phyloP scores from a whole-genome alignment of 2,888 invertebrate species.

The Pristionchus fissidentatus region DNA sequence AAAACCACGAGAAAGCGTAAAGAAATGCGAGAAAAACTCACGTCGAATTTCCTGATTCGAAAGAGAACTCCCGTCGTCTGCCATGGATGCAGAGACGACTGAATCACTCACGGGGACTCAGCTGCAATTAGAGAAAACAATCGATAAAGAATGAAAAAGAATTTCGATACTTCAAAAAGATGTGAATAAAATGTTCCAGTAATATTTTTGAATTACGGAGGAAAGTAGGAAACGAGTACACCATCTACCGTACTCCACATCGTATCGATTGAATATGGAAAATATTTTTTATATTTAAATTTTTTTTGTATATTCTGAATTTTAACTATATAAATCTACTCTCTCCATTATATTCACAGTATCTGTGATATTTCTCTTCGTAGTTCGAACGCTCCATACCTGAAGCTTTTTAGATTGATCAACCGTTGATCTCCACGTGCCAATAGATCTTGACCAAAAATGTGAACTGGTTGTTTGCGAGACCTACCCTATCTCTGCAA shows the following conservation, averaged over 20 bases:
- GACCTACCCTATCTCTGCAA: background rate
- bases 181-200: background rate
- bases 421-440: background rate
- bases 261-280: background rate
- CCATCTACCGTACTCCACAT: background rate
- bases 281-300: no score
- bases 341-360: background rate
- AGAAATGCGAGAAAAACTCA: background rate
- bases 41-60: background rate
- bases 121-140: background rate
- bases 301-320: background rate
- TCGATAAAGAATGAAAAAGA: no score
- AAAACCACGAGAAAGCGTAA: no score
- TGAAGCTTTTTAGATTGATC: background rate
- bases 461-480: background rate
- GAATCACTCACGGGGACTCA: no score
- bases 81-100: background rate
- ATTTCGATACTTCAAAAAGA: background rate
- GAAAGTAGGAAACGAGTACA: background rate
- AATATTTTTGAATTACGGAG: no score
- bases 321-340: background rate
- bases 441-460: conserved; percentile 7
- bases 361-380: background rate
- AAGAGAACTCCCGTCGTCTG: background rate
- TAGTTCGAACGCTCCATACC: background rate